Conservation (phyloP, 1,140 invertebrate species). For the Ceratina japonica region DNA sequence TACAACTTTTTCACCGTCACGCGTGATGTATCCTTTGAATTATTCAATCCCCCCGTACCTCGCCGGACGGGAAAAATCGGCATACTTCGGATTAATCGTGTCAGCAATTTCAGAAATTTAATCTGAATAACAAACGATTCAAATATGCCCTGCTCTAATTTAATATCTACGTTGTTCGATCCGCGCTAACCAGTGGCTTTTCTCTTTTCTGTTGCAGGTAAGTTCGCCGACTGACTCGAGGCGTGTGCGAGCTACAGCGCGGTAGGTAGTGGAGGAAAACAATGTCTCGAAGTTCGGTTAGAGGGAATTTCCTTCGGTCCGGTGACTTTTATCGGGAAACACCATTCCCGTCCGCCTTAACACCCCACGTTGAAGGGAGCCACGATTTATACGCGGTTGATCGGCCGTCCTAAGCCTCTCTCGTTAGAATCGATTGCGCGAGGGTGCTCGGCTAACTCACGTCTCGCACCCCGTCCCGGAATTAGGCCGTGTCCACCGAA, state of each 20-base stretch:
- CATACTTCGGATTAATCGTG: too few species aligned
- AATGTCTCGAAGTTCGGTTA: background rate
- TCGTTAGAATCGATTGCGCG: conserved; percentile 53
- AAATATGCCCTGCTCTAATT: background rate
- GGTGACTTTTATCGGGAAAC: conserved; percentile 51
- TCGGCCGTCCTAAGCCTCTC: conserved; percentile 50
- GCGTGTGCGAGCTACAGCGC: background rate
- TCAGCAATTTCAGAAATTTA: too few species aligned
- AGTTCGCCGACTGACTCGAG: background rate
- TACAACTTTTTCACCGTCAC: conserved; percentile 7
- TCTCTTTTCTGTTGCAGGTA: conserved; percentile 56
- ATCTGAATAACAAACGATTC: too few species aligned
- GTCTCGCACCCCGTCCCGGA: conserved; percentile 18
- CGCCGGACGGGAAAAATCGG: background rate
- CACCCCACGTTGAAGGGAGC: conserved; percentile 27
- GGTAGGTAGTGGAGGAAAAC: conserved; percentile 17
- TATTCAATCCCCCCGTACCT: background rate
- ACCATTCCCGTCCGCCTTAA: conserved; percentile 52
- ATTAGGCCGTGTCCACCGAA: conserved; percentile 39
- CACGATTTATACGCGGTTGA: conserved; percentile 52
- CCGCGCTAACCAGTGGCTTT: background rate
- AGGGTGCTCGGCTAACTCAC: background rate
- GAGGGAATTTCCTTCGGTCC: conserved; percentile 17
- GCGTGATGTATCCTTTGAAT: background rate
- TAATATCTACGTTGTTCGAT: too few species aligned